These are phyloP conservation scores for Acrocyrtus sp. DNA, from an alignment of 2,888 invertebrate genomes.

Conservation along the genomic window DNA sequence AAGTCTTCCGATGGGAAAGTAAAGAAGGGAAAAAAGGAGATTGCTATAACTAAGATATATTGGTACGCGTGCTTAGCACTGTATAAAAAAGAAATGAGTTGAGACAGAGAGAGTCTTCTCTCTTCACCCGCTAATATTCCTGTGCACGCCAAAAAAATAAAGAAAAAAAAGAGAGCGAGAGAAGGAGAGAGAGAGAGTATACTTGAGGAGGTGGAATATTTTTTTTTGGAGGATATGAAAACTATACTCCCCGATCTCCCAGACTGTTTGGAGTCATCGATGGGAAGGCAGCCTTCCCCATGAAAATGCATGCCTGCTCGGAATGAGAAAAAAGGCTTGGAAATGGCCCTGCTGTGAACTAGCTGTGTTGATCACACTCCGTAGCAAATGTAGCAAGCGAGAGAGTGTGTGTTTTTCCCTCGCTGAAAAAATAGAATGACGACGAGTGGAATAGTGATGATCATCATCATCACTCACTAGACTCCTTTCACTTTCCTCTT, in stretches of 20 bases:
- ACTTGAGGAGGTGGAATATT: background rate
- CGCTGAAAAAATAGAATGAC: slow-evolving; percentile 9
- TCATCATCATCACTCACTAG: slow-evolving; percentile 14
- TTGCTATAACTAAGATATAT: background rate
- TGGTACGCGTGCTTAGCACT: background rate
- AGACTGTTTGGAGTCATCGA: slow-evolving; percentile 46
- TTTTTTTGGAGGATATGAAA: background rate
- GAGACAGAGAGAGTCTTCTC: background rate
- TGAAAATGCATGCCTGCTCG: slow-evolving; percentile 9
- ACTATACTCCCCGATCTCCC: slow-evolving; percentile 17
- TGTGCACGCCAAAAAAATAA: too few relatives aligned
- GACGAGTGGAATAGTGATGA: slow-evolving; percentile 9
- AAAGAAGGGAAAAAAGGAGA: slow-evolving; percentile 4
- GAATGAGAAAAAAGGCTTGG: background rate
- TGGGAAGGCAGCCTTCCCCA: slow-evolving; percentile 1
- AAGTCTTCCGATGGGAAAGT: slow-evolving; percentile 14
- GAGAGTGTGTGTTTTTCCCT: background rate
- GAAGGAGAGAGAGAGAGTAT: background rate
- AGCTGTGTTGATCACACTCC: background rate
- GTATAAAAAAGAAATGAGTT: background rate
- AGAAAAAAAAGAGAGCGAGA: too few relatives aligned
- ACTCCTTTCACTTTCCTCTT: slow-evolving; percentile 15
- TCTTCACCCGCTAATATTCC: background rate
- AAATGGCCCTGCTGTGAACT: slow-evolving; percentile 1
- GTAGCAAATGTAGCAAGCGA: slow-evolving; percentile 6